A percentile compares a stretch with the other conserved stretches of the same genome.
Conservation (phyloP, 2,797 vertebrate genomes). For the Notolabrus celidotus region DNA sequence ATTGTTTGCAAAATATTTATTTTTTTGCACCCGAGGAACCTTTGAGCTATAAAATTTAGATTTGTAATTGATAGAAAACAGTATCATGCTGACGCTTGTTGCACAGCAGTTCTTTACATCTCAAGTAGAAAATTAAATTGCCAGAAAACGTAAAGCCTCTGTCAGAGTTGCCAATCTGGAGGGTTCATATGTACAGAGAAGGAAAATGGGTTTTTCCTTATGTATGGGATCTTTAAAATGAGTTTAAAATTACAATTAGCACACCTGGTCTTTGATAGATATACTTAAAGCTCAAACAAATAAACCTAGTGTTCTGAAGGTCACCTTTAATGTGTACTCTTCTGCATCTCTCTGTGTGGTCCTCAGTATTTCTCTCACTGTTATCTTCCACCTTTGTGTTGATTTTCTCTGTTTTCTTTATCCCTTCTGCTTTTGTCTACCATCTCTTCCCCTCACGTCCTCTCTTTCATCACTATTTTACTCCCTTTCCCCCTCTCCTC, state of each 20-base stretch:
- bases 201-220: too few species aligned
- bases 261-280: slow-evolving; percentile 12
- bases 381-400: slow-evolving; percentile 31
- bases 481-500: slow-evolving; percentile 3
- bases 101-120: too few species aligned
- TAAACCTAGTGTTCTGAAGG: slow-evolving; percentile 36
- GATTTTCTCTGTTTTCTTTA: slow-evolving; percentile 22
- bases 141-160: too few species aligned
- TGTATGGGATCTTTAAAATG: too few species aligned
- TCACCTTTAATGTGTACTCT: slow-evolving; percentile 48
- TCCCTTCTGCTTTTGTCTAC: slow-evolving; percentile 27
- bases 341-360: slow-evolving; percentile 30
- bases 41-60: too few species aligned
- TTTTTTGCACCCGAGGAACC: too few species aligned
- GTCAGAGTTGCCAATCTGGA: too few species aligned
- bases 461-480: not conserved
- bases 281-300: slow-evolving; percentile 8
- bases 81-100: too few species aligned
- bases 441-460: slow-evolving; percentile 18
- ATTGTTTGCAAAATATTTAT: too few species aligned
- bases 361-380: not conserved
- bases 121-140: too few species aligned
- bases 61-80: too few species aligned
- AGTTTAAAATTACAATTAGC: slow-evolving; percentile 23
- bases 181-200: too few species aligned